These are phyloP conservation scores for Eurystomus gularis DNA, from an alignment of 2,113 vertebrate species.

Conservation along the genomic window DNA sequence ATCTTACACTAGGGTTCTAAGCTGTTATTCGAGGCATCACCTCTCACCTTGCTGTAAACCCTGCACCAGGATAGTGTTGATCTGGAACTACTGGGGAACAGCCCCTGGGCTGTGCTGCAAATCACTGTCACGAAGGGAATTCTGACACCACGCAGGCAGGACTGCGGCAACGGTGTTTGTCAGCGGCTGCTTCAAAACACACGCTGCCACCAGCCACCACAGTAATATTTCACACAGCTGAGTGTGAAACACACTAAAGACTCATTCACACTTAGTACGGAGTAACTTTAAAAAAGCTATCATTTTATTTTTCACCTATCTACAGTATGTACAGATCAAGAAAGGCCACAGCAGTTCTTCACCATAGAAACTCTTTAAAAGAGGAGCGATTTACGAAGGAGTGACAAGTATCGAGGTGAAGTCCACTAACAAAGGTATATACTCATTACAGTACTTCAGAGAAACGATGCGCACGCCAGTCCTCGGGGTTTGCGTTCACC, in stretches of 20 bases:
- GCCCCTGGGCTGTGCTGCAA: accelerated
- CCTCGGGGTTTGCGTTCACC: neutral
- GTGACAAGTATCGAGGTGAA: constrained; percentile 77
- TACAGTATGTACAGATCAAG: constrained; percentile 85
- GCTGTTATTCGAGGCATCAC: neutral
- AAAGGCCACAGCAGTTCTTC: constrained; percentile 87
- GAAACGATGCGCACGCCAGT: neutral
- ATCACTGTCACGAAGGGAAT: accelerated
- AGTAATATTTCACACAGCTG: accelerated
- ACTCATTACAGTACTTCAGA: constrained; percentile 63
- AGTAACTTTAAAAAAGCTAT: constrained; percentile 76
- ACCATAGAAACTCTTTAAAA: constrained; percentile 82
- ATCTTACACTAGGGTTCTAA: neutral
- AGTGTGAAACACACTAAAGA: neutral
- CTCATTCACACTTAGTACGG: neutral
- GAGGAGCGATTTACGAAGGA: constrained; percentile 73
- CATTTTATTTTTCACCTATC: constrained; percentile 79
- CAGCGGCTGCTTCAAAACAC: neutral
- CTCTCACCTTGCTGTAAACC: neutral
- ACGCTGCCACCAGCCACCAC: accelerated
- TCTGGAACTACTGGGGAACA: accelerated
- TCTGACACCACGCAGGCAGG: accelerated
- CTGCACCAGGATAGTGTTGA: accelerated
- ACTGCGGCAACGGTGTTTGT: accelerated
- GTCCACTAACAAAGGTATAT: constrained; percentile 67